phyloP scores from a whole-genome alignment of 2,113 vertebrate genomes.

The Agelaius phoeniceus region DNA sequence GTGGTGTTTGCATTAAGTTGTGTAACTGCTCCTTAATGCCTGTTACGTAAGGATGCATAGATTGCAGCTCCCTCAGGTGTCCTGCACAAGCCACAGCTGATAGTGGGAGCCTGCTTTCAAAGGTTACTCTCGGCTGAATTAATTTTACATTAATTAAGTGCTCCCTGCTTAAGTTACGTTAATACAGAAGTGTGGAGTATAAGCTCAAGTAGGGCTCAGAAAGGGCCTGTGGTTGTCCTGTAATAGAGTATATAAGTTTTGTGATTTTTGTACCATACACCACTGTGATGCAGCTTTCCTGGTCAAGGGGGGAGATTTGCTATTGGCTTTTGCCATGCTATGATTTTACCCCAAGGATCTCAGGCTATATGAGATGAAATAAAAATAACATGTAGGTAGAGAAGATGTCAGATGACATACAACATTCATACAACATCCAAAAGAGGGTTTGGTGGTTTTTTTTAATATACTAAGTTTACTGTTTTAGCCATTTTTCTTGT shows the following conservation, averaged over 20 bases:
- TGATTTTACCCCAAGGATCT: not conserved
- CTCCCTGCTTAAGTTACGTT: not conserved
- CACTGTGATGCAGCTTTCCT: not conserved
- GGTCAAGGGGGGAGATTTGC: not conserved
- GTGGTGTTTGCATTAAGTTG: conserved; percentile 59
- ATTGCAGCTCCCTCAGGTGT: conserved; percentile 20
- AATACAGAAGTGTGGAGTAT: not conserved
- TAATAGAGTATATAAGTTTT: not conserved
- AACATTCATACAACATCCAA: not conserved
- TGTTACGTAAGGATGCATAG: conserved; percentile 49
- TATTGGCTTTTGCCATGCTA: not conserved
- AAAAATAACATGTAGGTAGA: not conserved
- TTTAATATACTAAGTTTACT: not conserved
- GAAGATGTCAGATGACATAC: not conserved
- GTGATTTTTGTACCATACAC: not conserved
- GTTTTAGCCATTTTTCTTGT: not conserved
- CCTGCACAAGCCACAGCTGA: conserved; percentile 12
- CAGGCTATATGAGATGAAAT: not conserved
- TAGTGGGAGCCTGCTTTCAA: not conserved
- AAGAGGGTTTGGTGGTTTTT: not conserved
- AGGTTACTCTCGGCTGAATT: conserved; percentile 8
- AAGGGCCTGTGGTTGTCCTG: not conserved
- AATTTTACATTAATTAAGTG: not conserved
- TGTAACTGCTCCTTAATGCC: conserved; percentile 51
- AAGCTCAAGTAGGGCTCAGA: not conserved